Conservation (phyloP, 2,888 invertebrate genomes). For the Caradrina clavipalpis region DNA sequence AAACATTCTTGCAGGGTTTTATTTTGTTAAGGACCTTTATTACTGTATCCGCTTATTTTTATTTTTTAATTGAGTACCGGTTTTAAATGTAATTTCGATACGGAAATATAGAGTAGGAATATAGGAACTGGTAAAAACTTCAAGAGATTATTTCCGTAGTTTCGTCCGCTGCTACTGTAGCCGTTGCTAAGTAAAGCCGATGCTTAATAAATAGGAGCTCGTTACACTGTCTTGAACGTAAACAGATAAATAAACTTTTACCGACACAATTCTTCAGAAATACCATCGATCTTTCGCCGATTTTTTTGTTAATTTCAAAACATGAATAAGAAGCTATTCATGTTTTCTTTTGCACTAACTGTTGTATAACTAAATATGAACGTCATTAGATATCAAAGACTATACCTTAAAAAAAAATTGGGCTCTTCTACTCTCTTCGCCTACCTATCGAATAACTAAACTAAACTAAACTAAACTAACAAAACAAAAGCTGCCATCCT, state of each 20-base stretch:
- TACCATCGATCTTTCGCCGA: not conserved
- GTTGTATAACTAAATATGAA: too few species aligned
- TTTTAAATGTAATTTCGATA: not conserved
- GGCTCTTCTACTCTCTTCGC: too few species aligned
- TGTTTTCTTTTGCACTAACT: too few species aligned
- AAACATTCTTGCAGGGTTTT: not conserved
- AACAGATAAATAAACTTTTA: slow-evolving; percentile 50
- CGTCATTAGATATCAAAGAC: too few species aligned
- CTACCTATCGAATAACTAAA: too few species aligned
- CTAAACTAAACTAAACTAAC: too few species aligned
- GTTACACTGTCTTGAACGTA: slow-evolving; percentile 65
- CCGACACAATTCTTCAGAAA: slow-evolving; percentile 38
- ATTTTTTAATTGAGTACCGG: too few species aligned
- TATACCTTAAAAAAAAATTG: too few species aligned
- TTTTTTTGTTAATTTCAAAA: not conserved
- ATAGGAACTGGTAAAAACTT: too few species aligned
- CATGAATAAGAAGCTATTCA: not conserved
- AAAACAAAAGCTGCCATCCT: not conserved
- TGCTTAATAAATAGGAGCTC: slow-evolving; percentile 74
- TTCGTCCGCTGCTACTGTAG: slow-evolving; percentile 40
- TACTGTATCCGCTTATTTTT: not conserved
- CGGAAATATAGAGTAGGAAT: not conserved
- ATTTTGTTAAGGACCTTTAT: not conserved
- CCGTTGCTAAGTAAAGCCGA: slow-evolving; percentile 33
- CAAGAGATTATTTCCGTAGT: not conserved